Conservation (phyloP, 2,888 invertebrate species). For the Abscondita cerata region DNA sequence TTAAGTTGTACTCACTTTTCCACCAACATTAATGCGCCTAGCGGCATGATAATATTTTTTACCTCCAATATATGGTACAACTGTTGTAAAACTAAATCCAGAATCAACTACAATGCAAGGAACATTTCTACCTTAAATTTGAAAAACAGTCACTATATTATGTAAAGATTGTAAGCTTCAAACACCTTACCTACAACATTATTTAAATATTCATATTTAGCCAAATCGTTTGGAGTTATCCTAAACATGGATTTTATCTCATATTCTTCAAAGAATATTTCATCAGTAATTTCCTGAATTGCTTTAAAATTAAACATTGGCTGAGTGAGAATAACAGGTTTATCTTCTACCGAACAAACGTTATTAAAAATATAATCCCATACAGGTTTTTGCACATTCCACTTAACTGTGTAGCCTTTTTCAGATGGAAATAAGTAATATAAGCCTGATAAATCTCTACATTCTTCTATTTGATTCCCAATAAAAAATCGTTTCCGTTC, state of each 20-base stretch:
- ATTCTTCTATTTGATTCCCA: conserved; percentile 94
- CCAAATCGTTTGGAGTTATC: conserved; percentile 82
- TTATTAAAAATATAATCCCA: conserved; percentile 97
- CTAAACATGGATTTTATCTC: conserved; percentile 84
- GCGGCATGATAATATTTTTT: conserved; percentile 69
- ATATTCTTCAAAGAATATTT: conserved; percentile 98
- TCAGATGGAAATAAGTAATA: conserved; percentile 95
- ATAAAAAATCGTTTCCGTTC: conserved; percentile 93
- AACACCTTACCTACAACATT: conserved; percentile 37
- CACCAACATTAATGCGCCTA: conserved; percentile 91
- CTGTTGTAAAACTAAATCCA: conserved; percentile 95
- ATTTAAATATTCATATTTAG: conserved; percentile 69
- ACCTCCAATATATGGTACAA: conserved; percentile 86
- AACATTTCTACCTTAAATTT: conserved; percentile 36
- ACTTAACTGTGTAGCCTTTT: conserved; percentile 93
- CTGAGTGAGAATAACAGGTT: conserved; percentile 88
- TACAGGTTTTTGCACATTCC: conserved; percentile 94
- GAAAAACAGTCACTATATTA: conserved; percentile 10
- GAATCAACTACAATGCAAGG: conserved; percentile 81
- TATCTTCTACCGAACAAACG: conserved; percentile 79
- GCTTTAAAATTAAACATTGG: conserved; percentile 93
- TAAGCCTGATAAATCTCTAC: conserved; percentile 92
- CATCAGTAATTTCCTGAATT: conserved; percentile 91
- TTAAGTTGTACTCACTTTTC: conserved; percentile 73
- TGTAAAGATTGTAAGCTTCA: neutral